These are phyloP conservation scores for Itoplectis maculator DNA, from an alignment of 2,888 invertebrate species.

Conservation along the genomic window DNA sequence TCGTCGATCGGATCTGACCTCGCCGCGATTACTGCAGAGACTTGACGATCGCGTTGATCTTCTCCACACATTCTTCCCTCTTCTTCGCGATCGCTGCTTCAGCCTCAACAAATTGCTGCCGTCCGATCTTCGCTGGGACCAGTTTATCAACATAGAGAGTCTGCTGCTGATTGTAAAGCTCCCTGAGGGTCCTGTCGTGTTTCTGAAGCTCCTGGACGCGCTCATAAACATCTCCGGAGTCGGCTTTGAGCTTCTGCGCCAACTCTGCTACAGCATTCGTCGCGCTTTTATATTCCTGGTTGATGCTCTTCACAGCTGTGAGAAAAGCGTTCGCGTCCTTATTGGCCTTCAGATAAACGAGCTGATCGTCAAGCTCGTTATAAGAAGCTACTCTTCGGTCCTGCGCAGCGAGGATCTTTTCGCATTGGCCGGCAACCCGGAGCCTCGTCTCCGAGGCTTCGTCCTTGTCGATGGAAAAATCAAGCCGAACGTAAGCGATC, in stretches of 20 bases:
- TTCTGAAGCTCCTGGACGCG: conserved; percentile 87
- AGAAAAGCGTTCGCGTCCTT: conserved; percentile 86
- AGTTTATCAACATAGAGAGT: conserved; percentile 87
- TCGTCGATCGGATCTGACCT: no score
- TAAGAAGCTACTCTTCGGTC: conserved; percentile 87
- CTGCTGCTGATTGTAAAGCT: conserved; percentile 85
- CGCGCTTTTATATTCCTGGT: conserved; percentile 87
- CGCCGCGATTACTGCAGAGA: conserved; percentile 80
- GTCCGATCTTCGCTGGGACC: conserved; percentile 87
- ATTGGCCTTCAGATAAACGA: conserved; percentile 87
- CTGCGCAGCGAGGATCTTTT: conserved; percentile 87
- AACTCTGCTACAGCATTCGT: conserved; percentile 86
- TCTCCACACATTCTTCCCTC: conserved; percentile 86
- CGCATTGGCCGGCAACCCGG: conserved; percentile 85
- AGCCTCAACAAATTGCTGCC: conserved; percentile 87
- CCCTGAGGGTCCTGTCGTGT: conserved; percentile 85
- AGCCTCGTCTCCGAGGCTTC: conserved; percentile 86
- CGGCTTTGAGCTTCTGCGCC: conserved; percentile 86
- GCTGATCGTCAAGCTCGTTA: conserved; percentile 87
- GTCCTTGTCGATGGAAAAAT: conserved; percentile 95
- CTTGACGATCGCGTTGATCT: conserved; percentile 85
- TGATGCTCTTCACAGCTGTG: conserved; percentile 86
- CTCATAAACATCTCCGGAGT: conserved; percentile 87
- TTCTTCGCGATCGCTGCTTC: conserved; percentile 86
- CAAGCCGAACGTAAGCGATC: conserved; percentile 97